Conservation (phyloP, 2,888 invertebrate genomes). For the Sthenelais limicola region DNA sequence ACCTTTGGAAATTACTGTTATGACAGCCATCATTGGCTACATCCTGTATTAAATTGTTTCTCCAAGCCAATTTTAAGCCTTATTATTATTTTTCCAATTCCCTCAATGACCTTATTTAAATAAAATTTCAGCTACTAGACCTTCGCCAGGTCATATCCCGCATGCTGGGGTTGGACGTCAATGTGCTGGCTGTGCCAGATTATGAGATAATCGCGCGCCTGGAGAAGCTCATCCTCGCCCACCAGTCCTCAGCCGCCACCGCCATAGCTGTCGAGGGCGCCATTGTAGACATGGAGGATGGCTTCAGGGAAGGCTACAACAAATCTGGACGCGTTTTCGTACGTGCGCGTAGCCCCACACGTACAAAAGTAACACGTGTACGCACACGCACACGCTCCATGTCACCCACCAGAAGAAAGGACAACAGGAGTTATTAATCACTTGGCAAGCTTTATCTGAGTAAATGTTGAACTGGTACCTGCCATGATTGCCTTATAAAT, state of each 20-base stretch:
- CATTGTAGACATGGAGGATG: slow-evolving; percentile 66
- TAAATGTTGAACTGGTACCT: too few species aligned
- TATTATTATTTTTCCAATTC: neutral
- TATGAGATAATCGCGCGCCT: slow-evolving; percentile 72
- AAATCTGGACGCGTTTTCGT: slow-evolving; percentile 50
- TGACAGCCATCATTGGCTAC: too few species aligned
- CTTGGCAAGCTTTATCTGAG: too few species aligned
- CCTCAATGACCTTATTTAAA: neutral
- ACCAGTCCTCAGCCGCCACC: slow-evolving; percentile 66
- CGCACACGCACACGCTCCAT: slow-evolving; percentile 58
- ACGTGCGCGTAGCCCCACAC: slow-evolving; percentile 52
- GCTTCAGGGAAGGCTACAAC: slow-evolving; percentile 61
- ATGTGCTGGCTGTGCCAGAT: slow-evolving; percentile 71
- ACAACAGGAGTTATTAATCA: slow-evolving; percentile 63
- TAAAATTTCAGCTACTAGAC: slow-evolving; percentile 67
- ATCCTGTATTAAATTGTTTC: neutral
- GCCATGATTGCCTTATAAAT: too few species aligned
- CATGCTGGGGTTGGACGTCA: slow-evolving; percentile 72
- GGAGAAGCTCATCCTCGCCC: slow-evolving; percentile 71
- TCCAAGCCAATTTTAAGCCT: neutral
- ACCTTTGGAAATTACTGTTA: too few species aligned
- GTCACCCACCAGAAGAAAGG: slow-evolving; percentile 60
- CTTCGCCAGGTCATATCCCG: slow-evolving; percentile 71
- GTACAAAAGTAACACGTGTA: slow-evolving; percentile 50
- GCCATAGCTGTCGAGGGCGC: slow-evolving; percentile 66